Evolutionary conservation across 1,140 invertebrate genomes (phyloP), one percentile per base, ranked within the genome.

Genomic region (Sipha flava): DNA sequence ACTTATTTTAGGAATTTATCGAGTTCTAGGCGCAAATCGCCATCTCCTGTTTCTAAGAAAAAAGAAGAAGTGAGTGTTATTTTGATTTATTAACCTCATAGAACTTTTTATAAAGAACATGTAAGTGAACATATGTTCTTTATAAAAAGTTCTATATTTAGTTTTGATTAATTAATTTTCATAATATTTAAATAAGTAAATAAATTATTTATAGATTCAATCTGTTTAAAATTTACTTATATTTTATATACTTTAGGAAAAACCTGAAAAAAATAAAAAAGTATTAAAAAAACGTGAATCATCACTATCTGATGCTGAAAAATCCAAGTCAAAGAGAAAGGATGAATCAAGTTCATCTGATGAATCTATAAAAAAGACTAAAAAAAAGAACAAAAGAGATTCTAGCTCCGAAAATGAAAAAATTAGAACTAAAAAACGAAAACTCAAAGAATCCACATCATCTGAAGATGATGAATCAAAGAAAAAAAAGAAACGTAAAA

Each of bases 401-500:
- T 88, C 82, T 82, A 90, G 86, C 68, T 87, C 86, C 7, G 86
- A 86, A 1, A 86, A 87, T 18, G 85, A 85, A 18, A 87, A 86
- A 72, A 85, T 86, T 45, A 83, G 81, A 84, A 81, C 82, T 87
- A 87, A 80, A 87, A 85, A 66, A 88, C 87, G 79, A 85, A 85
- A 57, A 87, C 88, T 83, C 18, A 82, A 40, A 31, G 85, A 86
- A 57, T 84, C 85, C 26, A 83, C 82, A 34, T 85, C 83, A 29
- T 88, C 88, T 82, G 90, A 91, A 54, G 90, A 90, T 62, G 91
- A 92, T 83, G 87, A 90, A 9, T 90, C 90, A 81, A 89, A 90
- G 79, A 88, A 90, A 80, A 91, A 90, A 82, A 89, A 90, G 82
- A 91, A 90, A 83, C 90, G 91, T 84, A 88, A 88, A 84, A 90